phyloP scores from a whole-genome alignment of 2,113 vertebrate genomes.

The Salminus brasiliensis region DNA sequence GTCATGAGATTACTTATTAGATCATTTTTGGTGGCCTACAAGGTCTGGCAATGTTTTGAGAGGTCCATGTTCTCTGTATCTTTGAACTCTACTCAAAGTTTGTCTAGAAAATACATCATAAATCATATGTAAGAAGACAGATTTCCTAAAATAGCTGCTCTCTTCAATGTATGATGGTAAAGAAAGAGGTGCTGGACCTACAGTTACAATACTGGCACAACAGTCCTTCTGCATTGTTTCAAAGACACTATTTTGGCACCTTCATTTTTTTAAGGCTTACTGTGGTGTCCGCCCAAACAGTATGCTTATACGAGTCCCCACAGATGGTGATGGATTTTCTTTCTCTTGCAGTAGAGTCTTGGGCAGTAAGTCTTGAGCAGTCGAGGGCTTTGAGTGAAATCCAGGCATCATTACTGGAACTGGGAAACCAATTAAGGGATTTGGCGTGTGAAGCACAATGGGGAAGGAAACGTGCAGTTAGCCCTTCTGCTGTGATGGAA shows the following conservation, averaged over 20 bases:
- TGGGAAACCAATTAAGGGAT: constrained; percentile 68
- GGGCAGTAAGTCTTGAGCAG: neutral
- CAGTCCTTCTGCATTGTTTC: too few species aligned
- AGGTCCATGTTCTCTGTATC: too few species aligned
- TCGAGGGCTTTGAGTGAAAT: constrained; percentile 16
- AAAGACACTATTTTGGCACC: neutral
- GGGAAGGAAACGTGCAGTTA: constrained; percentile 28
- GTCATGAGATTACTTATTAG: too few species aligned
- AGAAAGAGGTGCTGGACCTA: too few species aligned
- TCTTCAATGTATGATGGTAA: too few species aligned
- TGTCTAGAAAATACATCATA: too few species aligned
- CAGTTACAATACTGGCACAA: too few species aligned
- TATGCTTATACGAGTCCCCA: constrained; percentile 18
- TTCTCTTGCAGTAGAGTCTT: constrained; percentile 3
- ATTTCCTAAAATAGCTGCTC: too few species aligned
- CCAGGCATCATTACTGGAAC: constrained; percentile 28
- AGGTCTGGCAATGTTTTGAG: too few species aligned
- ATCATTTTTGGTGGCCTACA: too few species aligned
- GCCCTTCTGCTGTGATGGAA: neutral
- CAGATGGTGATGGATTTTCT: constrained; percentile 12
- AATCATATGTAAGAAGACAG: too few species aligned
- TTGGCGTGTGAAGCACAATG: constrained; percentile 53
- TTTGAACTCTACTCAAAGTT: too few species aligned
- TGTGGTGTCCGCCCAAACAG: constrained; percentile 22
- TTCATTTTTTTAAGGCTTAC: neutral